These are phyloP conservation scores for Hipposideros larvatus DNA, from an alignment of 2,797 vertebrate species.

Conservation along the genomic window DNA sequence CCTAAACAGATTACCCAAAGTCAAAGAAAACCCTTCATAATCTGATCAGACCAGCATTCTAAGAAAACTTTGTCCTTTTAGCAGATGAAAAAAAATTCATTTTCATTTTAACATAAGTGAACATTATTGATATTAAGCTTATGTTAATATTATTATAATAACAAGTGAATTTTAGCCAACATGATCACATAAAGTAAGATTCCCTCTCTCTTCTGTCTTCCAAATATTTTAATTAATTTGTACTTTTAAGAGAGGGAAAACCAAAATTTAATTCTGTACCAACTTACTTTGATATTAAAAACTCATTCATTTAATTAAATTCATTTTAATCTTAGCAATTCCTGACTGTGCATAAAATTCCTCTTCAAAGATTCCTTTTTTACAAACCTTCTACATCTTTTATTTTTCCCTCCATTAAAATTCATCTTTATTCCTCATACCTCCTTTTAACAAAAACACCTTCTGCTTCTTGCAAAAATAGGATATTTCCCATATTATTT, in stretches of 20 bases:
- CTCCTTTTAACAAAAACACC: not conserved
- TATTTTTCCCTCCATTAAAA: not conserved
- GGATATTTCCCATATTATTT: not conserved
- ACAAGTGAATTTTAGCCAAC: not conserved
- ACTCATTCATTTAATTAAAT: not conserved
- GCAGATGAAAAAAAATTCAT: not conserved
- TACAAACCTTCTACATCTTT: not conserved
- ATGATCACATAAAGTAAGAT: not conserved
- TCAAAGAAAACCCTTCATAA: not conserved
- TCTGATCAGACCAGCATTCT: not conserved
- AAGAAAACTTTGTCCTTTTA: not conserved
- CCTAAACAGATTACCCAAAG: not conserved
- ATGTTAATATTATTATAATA: not conserved
- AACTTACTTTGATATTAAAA: not conserved
- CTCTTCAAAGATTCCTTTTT: not conserved
- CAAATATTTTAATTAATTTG: too few relatives aligned
- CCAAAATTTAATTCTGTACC: not conserved
- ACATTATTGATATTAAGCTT: not conserved
- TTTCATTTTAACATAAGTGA: not conserved
- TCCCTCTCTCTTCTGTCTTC: not conserved
- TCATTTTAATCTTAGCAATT: not conserved
- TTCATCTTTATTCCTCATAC: not conserved
- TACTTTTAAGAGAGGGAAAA: not conserved
- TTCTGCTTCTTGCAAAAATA: not conserved
- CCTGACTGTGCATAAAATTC: not conserved